Base-by-base conservation (phyloP, 2,797 vertebrate species). In the Lacerta bilineata region DNA sequence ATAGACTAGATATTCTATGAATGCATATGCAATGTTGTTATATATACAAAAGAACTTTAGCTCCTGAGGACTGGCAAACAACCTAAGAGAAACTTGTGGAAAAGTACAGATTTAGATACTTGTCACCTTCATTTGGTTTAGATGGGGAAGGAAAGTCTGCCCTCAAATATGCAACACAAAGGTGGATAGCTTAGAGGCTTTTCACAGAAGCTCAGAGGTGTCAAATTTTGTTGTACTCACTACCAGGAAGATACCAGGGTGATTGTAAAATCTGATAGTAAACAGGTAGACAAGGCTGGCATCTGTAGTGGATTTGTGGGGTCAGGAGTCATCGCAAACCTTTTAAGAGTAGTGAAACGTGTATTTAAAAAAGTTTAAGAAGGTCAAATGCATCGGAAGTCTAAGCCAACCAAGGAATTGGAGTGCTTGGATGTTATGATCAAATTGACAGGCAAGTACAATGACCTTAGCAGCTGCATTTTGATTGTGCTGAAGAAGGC, bases 391-490 rank as follows among this genome's bases (percentile, higher is more conserved):
- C 69, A 75, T 87, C 2, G 8, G 69, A 81, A 83, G 69, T 29
- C 6, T n/a, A 5, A 29, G 7, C 74, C 55, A 50, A 0, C 77
- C 41, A 55, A 88, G 46, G 78, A 76, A 76, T 83, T 33, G n/a
- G 78, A 86, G 86, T 55, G 82, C 87, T 72, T 55, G 2, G 72
- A 72, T 4, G 18, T 27, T 50, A 20, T 66, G 69, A 66, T 81
- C 71, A 85, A 85, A 80, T 29, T 61, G 43, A 2, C 84, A 93
- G 41, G n/a, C 91, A 86, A 91, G 43, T 41, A 81, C 39, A 46
- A 83, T 88, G 75, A 18, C 66, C 85, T 89, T 64, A 76, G 2
- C 55, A 66, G n/a, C 1, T 90, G 43, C 61, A 41, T 68, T 55
- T 64, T 8, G 83, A 72, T 80, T 85, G 82, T 74, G 11, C 71